Percentiles rank a stretch among this genome's conserved stretches.
Conservation (phyloP, 2,113 vertebrate genomes). For the Chaetodon auriga region DNA sequence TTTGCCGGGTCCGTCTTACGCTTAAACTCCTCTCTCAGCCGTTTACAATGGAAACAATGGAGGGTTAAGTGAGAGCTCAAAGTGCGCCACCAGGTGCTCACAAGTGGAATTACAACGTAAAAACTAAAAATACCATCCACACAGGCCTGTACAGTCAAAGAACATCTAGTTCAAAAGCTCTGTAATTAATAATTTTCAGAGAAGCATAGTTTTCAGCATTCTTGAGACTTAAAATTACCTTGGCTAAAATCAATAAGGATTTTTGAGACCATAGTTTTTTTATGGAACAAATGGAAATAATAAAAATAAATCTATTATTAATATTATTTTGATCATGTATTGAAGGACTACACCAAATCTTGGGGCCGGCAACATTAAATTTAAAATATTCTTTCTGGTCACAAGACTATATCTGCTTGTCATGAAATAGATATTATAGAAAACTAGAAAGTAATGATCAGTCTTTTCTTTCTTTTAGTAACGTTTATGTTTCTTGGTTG, state of each 20-base stretch:
- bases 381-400: no score
- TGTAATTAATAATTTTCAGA: not conserved
- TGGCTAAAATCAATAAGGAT: not conserved
- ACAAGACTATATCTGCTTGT: not conserved
- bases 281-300: not conserved
- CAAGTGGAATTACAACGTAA: not conserved
- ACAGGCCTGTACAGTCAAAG: not conserved
- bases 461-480: not conserved
- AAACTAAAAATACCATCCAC: not conserved
- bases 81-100: constrained; percentile 46
- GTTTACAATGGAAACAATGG: constrained; percentile 50
- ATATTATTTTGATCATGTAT: no score
- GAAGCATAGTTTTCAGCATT: not conserved
- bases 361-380: no score
- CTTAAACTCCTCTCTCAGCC: constrained; percentile 17
- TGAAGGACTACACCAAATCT: no score
- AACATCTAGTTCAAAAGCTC: not conserved
- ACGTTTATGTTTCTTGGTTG: not conserved
- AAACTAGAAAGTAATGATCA: not conserved
- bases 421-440: not conserved
- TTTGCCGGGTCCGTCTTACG: constrained; percentile 2
- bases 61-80: constrained; percentile 5
- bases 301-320: no score
- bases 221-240: not conserved
- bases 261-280: not conserved